Evolutionary conservation across 2,888 invertebrate species (phyloP).

Genomic region (Morpho achilles): DNA sequence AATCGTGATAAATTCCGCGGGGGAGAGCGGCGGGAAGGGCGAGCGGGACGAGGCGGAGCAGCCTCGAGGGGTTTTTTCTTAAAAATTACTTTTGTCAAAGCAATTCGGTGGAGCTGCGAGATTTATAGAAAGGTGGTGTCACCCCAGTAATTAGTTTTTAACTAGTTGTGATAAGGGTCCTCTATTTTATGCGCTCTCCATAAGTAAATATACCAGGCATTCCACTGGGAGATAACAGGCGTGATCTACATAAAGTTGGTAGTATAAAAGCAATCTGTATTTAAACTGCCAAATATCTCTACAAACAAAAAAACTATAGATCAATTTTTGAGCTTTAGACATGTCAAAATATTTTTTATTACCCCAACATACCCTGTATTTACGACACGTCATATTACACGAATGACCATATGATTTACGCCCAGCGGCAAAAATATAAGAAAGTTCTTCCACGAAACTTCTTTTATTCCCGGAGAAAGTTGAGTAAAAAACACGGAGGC

Average conservation of each 20-base stretch:
- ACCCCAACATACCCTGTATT: slow-evolving; percentile 40
- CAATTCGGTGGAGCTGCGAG: slow-evolving; percentile 71
- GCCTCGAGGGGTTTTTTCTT: slow-evolving; percentile 78
- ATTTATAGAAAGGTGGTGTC: slow-evolving; percentile 79
- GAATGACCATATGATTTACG: slow-evolving; percentile 64
- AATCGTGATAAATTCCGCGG: slow-evolving; percentile 81
- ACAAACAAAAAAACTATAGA: slow-evolving; percentile 45
- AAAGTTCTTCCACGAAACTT: slow-evolving; percentile 73
- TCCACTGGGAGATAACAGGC: slow-evolving; percentile 7
- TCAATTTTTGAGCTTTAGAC: slow-evolving; percentile 42
- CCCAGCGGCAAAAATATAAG: slow-evolving; percentile 55
- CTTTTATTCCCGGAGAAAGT: slow-evolving; percentile 76
- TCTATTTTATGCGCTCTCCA: slow-evolving; percentile 56
- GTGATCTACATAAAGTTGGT: slow-evolving; percentile 3
- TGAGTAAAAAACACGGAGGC: slow-evolving; percentile 74
- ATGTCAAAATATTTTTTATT: slow-evolving; percentile 66
- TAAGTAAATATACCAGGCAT: slow-evolving; percentile 33
- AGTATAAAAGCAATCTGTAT: slow-evolving; percentile 1
- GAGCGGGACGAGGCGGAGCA: slow-evolving; percentile 42
- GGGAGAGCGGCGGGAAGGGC: slow-evolving; percentile 39
- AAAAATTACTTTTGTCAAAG: slow-evolving; percentile 79
- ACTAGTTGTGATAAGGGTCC: slow-evolving; percentile 79
- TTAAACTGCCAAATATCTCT: slow-evolving; percentile 34
- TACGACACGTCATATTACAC: slow-evolving; percentile 55
- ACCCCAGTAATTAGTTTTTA: slow-evolving; percentile 79